A percentile compares a stretch with the other conserved stretches of the same genome.
phyloP scores from a whole-genome alignment of 1,140 invertebrate species.

The Tribolium madens region DNA sequence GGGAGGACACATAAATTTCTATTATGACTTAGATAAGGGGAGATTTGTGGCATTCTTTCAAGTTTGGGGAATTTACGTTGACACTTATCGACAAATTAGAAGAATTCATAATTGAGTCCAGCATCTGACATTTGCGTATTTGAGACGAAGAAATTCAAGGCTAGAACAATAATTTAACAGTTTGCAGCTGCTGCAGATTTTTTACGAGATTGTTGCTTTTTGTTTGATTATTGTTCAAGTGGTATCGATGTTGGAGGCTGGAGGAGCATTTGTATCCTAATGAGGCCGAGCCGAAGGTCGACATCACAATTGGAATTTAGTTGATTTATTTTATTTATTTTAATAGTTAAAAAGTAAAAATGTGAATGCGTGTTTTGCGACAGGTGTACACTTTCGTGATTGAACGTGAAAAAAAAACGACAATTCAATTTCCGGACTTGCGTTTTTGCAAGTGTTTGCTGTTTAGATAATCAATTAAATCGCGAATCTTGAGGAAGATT shows the following conservation, averaged over 20 bases:
- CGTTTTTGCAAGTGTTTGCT: background rate
- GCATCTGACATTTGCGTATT: constrained; percentile 9
- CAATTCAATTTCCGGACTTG: constrained; percentile 17
- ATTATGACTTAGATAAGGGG: constrained; percentile 14
- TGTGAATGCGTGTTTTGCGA: background rate
- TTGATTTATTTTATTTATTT: too few species aligned
- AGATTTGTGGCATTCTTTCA: constrained; percentile 25
- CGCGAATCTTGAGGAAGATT: constrained; percentile 3
- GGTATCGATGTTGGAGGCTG: constrained; percentile 1
- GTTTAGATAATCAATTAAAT: constrained; percentile 31
- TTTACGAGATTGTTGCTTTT: constrained; percentile 1
- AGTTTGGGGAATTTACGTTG: background rate
- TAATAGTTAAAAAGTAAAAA: too few species aligned
- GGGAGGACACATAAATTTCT: background rate
- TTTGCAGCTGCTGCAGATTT: constrained; percentile 15
- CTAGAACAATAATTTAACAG: constrained; percentile 20
- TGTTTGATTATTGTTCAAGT: constrained; percentile 12
- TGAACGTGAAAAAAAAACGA: background rate
- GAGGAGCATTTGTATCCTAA: constrained; percentile 1
- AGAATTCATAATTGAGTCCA: background rate
- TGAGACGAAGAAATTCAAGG: constrained; percentile 3
- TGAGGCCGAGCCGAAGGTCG: background rate
- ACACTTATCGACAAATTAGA: constrained; percentile 11
- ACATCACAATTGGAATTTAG: background rate
- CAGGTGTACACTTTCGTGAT: background rate